phyloP scores from a whole-genome alignment of 2,113 vertebrate species.

The Platichthys stellatus region DNA sequence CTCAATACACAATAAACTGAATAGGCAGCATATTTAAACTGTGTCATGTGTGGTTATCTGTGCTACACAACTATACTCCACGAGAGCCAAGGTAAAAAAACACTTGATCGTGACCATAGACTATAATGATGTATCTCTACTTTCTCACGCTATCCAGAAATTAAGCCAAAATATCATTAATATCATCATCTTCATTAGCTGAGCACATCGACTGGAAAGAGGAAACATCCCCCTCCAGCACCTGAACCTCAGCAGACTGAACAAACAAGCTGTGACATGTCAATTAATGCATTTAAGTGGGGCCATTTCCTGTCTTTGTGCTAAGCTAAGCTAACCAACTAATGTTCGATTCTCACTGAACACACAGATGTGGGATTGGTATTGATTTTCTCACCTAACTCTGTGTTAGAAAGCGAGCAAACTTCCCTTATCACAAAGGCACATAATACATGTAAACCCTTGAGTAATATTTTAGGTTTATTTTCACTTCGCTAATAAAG shows the following conservation, averaged over 20 bases:
- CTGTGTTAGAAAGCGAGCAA: background rate
- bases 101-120: too few relatives aligned
- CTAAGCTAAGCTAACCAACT: background rate
- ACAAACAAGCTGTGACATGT: background rate
- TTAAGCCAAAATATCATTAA: too few relatives aligned
- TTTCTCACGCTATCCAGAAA: too few relatives aligned
- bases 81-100: too few relatives aligned
- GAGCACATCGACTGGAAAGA: too few relatives aligned
- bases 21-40: background rate
- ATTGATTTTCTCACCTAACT: background rate
- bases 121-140: too few relatives aligned
- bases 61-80: background rate
- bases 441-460: conserved; percentile 35
- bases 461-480: conserved; percentile 56
- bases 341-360: background rate
- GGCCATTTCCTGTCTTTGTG: background rate
- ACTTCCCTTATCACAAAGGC: conserved; percentile 1
- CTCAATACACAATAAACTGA: background rate
- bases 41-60: background rate
- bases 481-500: conserved; percentile 62
- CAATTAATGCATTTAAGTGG: background rate
- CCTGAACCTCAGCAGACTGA: background rate
- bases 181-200: too few relatives aligned
- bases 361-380: background rate
- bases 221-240: background rate